Evolutionary conservation across 2,113 vertebrate species (phyloP).

Genomic region (Ictalurus furcatus): DNA sequence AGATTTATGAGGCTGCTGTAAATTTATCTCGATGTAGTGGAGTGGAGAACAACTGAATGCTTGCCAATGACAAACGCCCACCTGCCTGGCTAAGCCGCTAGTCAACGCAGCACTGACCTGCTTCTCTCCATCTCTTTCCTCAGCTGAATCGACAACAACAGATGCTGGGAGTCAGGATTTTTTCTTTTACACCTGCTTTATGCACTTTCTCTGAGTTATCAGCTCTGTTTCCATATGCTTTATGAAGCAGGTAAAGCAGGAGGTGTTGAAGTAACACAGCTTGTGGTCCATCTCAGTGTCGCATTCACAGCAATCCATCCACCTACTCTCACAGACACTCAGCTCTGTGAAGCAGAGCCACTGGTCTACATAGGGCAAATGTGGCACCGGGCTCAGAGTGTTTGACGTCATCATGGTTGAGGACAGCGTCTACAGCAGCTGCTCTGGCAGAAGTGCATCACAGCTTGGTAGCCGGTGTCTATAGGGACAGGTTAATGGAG

Average conservation of each 20-base stretch:
- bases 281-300: not conserved
- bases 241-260: slow-evolving; percentile 3
- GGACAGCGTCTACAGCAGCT: slow-evolving; percentile 40
- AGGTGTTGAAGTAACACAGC: slow-evolving; percentile 1
- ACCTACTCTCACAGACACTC: not conserved
- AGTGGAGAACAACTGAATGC: slow-evolving; percentile 23
- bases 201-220: slow-evolving; percentile 8
- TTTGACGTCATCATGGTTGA: slow-evolving; percentile 34
- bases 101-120: slow-evolving; percentile 15
- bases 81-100: slow-evolving; percentile 31
- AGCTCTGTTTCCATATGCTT: slow-evolving; percentile 21
- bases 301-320: slow-evolving; percentile 3
- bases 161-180: slow-evolving; percentile 1
- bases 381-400: not conserved
- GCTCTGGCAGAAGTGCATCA: slow-evolving; percentile 31
- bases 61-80: slow-evolving; percentile 37
- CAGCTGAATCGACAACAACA: slow-evolving; percentile 14
- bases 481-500: slow-evolving; percentile 57
- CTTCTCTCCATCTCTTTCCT: slow-evolving; percentile 7
- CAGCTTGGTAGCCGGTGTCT: slow-evolving; percentile 32
- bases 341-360: not conserved
- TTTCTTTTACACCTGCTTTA: not conserved
- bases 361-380: not conserved
- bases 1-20: slow-evolving; percentile 42
- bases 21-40: slow-evolving; percentile 37